Evolutionary conservation across 1,140 invertebrate genomes (phyloP), one percentile per base, ranked within the genome.

Genomic region (Aethina tumida): DNA sequence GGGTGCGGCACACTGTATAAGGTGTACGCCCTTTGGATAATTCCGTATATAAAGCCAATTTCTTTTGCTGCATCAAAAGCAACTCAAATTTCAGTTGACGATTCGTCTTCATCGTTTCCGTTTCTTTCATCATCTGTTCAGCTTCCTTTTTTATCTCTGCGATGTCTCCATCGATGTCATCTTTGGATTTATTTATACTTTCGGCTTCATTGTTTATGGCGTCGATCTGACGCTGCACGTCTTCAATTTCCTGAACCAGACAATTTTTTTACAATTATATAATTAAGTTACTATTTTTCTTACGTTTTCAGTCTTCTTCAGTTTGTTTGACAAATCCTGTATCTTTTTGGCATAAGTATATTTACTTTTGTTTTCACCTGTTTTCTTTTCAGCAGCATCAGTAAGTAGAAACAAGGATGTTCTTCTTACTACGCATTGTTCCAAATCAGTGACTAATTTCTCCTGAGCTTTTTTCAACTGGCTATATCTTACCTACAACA

Each of bases 391-490:
- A 77, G 67, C 32, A 1, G 69, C 67, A 20, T 70, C 64, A 2
- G 75, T 70, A 37, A 60, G 58, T 15, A 74, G 67, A 29, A 77
- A 64, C 30, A 83, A 79, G 31, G 69, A 63, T 27, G 84, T 82
- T 25, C 84, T 66, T 43, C 79, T 69, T 10, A 71, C 70, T 8
- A 89, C 71, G 49, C 81, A 81, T 49, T 78, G 67, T 26, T 86
- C 81, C 59, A 89, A 66, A 53, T 88, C 84, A 18, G 73, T 67
- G 3, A 84, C 70, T 8, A 89, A 59, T 56, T 79, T 84, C 43
- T 84, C 79, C 41, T 84, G 78, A 0, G 73, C 78, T 38, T 77
- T 78, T 29, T 68, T 73, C 1, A 89, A 58, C 50, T 87, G 78
- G 25, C 67, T 64, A 19, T 70, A 71, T 39, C 78, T 63, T 2